Percentiles rank a stretch among this genome's conserved stretches.
phyloP scores from a whole-genome alignment of 2,113 vertebrate species.

The Campylomormyrus tamandua region DNA sequence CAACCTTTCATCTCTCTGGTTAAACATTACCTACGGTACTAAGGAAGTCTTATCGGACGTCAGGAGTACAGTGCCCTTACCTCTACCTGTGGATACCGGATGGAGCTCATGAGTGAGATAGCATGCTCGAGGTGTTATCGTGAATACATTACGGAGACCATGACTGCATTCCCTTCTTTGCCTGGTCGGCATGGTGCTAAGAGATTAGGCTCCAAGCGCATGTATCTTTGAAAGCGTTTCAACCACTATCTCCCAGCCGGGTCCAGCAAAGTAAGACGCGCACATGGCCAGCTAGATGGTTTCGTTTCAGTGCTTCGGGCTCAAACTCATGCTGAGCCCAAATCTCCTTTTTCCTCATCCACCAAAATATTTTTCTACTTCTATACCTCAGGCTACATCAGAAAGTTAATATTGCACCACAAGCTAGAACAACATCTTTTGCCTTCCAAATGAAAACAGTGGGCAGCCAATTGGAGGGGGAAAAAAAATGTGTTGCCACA shows the following conservation, averaged over 20 bases:
- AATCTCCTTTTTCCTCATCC: not conserved
- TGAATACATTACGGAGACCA: constrained; percentile 21
- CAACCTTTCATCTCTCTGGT: constrained; percentile 57
- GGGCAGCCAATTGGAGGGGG: constrained; percentile 13
- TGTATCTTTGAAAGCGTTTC: constrained; percentile 3
- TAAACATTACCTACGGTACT: constrained; percentile 56
- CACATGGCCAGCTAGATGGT: not conserved
- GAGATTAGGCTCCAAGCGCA: constrained; percentile 24
- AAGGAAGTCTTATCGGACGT: constrained; percentile 19
- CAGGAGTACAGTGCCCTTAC: constrained; percentile 22
- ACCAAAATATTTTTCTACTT: not conserved
- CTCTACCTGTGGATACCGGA: constrained; percentile 5
- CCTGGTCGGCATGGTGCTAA: constrained; percentile 7
- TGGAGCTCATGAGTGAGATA: constrained; percentile 22
- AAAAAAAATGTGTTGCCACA: not conserved
- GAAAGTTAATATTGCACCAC: not conserved
- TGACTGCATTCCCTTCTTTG: not conserved
- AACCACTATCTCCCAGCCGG: not conserved
- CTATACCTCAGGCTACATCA: not conserved
- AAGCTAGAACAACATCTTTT: not conserved
- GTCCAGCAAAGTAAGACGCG: not conserved
- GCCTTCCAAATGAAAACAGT: constrained; percentile 7
- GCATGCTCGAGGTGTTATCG: constrained; percentile 13
- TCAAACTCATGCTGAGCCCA: not conserved
- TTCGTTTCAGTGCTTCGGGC: not conserved